Evolutionary conservation across 2,797 vertebrate genomes (phyloP), one percentile per base, ranked within the genome.

Genomic region (Lacerta viridis): DNA sequence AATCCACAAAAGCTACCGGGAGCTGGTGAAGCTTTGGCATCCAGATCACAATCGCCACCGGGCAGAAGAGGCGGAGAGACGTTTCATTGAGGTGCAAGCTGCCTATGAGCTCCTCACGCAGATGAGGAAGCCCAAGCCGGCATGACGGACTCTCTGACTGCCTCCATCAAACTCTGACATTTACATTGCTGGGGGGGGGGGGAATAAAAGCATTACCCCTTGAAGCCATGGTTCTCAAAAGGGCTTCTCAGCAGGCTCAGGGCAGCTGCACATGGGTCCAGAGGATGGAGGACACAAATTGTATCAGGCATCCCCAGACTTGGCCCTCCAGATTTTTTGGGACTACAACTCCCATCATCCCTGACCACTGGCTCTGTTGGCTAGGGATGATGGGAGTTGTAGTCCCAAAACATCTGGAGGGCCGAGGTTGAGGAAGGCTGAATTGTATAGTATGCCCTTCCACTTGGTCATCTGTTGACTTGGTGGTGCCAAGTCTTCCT

Each of bases 1-100:
- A 41, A 97, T 99, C 93, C 97, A 96, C 66, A 96, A 46, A 55
- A 97, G 96, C 93, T 98, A 99, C 87, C 95, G 96, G 86, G 97
- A 98, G 71, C 95, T 98, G 87, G 98, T 97, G 86, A 99, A 98
- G 94, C 91, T 95, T 39, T 99, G 98, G 98, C 98, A 99, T 89
- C 98, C 98, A 7, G 98, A 99, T 95, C 98, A 98, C 92, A 99
- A 98, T 95, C 95, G 86, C 68, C 96, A 97, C 55, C 96, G 94
- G 23, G 91, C 79, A 2, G 86, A 88, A 84, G 97, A 99, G 46
- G 98, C 98, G 29, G 97, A 98, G 93, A 90, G 91, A 66, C 98
- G 94, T 93, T 99, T 99, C 91, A 91, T 99, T 89, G 97, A 98
- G 95, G 97, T 99, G 88, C 97, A 98, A 39, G 96, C 98, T 43